phyloP scores from a whole-genome alignment of 2,888 invertebrate genomes.

The Diloba caeruleocephala region DNA sequence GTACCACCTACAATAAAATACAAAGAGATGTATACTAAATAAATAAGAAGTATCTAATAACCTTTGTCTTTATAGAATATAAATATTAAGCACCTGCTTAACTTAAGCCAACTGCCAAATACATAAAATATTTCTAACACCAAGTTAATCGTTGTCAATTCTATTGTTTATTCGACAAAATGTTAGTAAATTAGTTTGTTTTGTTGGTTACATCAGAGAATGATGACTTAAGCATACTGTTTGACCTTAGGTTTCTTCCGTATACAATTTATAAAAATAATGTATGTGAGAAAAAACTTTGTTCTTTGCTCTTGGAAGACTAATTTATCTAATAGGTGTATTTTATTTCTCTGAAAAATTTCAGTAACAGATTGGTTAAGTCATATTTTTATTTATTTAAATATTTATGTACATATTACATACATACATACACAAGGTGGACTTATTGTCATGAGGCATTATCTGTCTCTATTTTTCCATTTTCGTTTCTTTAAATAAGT shows the following conservation, averaged over 20 bases:
- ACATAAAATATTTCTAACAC: slow-evolving; percentile 13
- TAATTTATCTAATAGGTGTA: slow-evolving; percentile 8
- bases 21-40: neutral
- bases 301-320: slow-evolving; percentile 30
- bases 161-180: slow-evolving; percentile 40
- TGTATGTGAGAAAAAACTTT: slow-evolving; percentile 22
- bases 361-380: too few relatives aligned
- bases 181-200: slow-evolving; percentile 27
- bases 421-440: too few relatives aligned
- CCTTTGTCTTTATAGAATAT: slow-evolving; percentile 11
- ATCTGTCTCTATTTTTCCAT: too few relatives aligned
- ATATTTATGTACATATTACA: too few relatives aligned
- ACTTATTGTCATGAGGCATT: too few relatives aligned
- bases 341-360: too few relatives aligned
- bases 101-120: too few relatives aligned
- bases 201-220: slow-evolving; percentile 40
- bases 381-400: too few relatives aligned
- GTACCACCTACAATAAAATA: too few relatives aligned
- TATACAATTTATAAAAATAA: slow-evolving; percentile 39
- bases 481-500: too few relatives aligned
- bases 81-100: slow-evolving; percentile 13
- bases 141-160: slow-evolving; percentile 36
- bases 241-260: slow-evolving; percentile 52
- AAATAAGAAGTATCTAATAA: slow-evolving; percentile 8
- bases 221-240: slow-evolving; percentile 31